These are phyloP conservation scores for Hoplostethus mediterraneus DNA, from an alignment of 2,797 vertebrate species.

Conservation along the genomic window DNA sequence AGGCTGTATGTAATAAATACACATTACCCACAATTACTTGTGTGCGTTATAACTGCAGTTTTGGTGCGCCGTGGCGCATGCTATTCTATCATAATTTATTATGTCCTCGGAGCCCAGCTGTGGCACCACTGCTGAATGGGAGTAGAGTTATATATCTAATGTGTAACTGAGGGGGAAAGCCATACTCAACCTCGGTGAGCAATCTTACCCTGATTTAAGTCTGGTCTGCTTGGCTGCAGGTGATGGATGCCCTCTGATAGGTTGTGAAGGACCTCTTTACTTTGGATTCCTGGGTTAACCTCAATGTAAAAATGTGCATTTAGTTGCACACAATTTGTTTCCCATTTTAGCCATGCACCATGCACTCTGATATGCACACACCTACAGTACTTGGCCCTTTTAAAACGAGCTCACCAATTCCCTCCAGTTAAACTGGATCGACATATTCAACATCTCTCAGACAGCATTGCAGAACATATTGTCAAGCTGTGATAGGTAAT, in stretches of 20 bases:
- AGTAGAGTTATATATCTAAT: slow-evolving; percentile 37
- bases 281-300: slow-evolving; percentile 64
- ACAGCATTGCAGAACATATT: slow-evolving; percentile 62
- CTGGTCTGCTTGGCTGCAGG: slow-evolving; percentile 47
- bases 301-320: slow-evolving; percentile 24
- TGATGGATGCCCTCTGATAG: slow-evolving; percentile 60
- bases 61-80: slow-evolving; percentile 50
- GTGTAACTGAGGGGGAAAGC: slow-evolving; percentile 23
- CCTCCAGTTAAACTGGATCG: slow-evolving; percentile 54
- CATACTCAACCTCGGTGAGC: slow-evolving; percentile 34
- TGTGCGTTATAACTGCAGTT: slow-evolving; percentile 71
- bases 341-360: slow-evolving; percentile 38
- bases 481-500: slow-evolving; percentile 74
- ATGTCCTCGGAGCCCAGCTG: slow-evolving; percentile 42
- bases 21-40: slow-evolving; percentile 80
- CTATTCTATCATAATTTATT: slow-evolving; percentile 81
- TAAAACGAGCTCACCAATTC: slow-evolving; percentile 61
- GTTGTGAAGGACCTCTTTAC: slow-evolving; percentile 44
- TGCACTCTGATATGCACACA: slow-evolving; percentile 48
- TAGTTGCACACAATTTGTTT: slow-evolving; percentile 51
- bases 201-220: slow-evolving; percentile 52
- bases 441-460: slow-evolving; percentile 72
- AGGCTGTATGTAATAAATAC: slow-evolving; percentile 75
- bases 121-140: slow-evolving; percentile 61
- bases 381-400: slow-evolving; percentile 52